Evolutionary conservation across 2,888 invertebrate species (phyloP).

Genomic region (Leptinotarsa rubiginosa): DNA sequence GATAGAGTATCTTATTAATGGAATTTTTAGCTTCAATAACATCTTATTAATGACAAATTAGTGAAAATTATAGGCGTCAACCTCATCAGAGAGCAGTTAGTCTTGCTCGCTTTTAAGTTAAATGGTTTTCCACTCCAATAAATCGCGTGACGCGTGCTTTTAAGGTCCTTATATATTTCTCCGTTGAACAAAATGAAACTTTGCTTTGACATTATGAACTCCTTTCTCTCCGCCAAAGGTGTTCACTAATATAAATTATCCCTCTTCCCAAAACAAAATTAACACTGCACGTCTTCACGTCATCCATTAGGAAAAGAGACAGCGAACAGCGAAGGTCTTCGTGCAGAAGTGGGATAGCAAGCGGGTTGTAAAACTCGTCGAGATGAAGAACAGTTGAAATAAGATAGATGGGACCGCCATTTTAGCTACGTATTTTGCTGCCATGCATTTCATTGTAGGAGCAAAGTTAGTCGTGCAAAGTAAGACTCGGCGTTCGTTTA

Average conservation of each 20-base stretch:
- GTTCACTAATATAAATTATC: constrained; percentile 66
- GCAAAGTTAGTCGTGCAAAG: constrained; percentile 44
- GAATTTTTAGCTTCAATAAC: constrained; percentile 47
- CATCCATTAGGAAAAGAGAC: constrained; percentile 35
- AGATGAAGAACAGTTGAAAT: constrained; percentile 63
- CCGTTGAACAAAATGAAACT: constrained; percentile 64
- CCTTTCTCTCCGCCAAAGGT: constrained; percentile 63
- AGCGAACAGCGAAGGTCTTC: neutral
- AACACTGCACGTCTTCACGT: constrained; percentile 42
- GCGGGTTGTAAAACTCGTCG: constrained; percentile 56
- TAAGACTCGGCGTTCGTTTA: constrained; percentile 41
- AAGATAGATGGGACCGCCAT: constrained; percentile 65
- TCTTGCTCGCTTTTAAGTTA: constrained; percentile 53
- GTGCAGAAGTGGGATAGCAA: constrained; percentile 33
- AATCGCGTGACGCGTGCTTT: constrained; percentile 54
- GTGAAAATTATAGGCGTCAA: constrained; percentile 49
- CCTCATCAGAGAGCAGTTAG: constrained; percentile 47
- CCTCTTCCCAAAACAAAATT: constrained; percentile 62
- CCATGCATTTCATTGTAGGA: constrained; percentile 63
- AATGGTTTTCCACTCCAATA: constrained; percentile 56
- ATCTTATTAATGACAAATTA: constrained; percentile 51
- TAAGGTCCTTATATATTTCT: constrained; percentile 60
- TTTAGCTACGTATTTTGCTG: constrained; percentile 63
- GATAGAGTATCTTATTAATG: constrained; percentile 38
- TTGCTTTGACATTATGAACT: constrained; percentile 66